Evolutionary conservation across 2,888 invertebrate genomes (phyloP).

Genomic region (Chrysotoxum bicinctum): DNA sequence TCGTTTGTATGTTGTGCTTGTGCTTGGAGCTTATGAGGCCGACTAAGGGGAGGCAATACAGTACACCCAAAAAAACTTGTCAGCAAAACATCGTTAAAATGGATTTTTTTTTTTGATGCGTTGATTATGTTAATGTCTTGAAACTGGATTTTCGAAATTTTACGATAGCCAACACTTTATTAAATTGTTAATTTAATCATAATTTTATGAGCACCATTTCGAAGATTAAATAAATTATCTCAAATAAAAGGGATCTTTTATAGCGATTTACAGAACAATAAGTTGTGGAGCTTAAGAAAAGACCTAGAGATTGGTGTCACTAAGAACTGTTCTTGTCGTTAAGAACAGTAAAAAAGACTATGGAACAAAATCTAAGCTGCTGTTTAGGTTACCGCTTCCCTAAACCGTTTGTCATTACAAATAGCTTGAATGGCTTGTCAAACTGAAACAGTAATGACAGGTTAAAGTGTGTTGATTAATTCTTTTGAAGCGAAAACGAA

Average conservation of each 20-base stretch:
- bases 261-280: not conserved
- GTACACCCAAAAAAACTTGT: conserved; percentile 59
- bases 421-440: not conserved
- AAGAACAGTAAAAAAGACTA: not conserved
- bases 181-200: conserved; percentile 1
- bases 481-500: not conserved
- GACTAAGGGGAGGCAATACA: conserved; percentile 39
- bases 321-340: not conserved
- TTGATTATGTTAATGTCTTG: not conserved
- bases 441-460: not conserved
- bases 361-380: not conserved
- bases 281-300: too few species aligned
- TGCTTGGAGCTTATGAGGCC: not conserved
- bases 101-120: conserved; percentile 11
- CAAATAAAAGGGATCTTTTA: not conserved
- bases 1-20: conserved; percentile 31
- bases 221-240: not conserved
- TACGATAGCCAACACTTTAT: not conserved
- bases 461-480: not conserved
- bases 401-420: not conserved
- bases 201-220: not conserved
- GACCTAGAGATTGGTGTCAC: not conserved
- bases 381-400: not conserved
- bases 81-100: conserved; percentile 34
- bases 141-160: not conserved